Evolutionary conservation across 2,888 invertebrate genomes (phyloP), one percentile per base, ranked within the genome.

Genomic region (Myathropa florea): DNA sequence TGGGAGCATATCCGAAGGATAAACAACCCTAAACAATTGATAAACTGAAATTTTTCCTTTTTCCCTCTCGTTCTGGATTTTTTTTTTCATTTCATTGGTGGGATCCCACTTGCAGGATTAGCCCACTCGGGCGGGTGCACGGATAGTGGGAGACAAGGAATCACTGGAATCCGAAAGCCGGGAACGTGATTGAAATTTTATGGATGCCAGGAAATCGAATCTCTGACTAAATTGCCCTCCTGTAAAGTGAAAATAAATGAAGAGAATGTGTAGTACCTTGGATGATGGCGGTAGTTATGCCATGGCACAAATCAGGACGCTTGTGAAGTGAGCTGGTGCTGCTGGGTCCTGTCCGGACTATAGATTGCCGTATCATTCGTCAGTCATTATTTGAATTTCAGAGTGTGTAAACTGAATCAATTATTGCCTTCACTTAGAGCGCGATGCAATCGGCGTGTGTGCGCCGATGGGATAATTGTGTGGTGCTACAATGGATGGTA

Each of bases 161-260:
- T 80, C 55, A 55, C 65, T 46, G 75, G 55, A 76, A 61, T 75
- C 78, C 39, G 23, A 79, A 75, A 83, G 78, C 71, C 71, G 63
- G 76, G 53, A 76, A 84, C 84, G 80, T 84, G 84, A 84, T 84
- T 84, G 84, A 84, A 84, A 84, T 84, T 84, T 80, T 76, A 84
- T 84, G 65, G 76, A 83, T 75, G 71, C 67, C 71, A 64, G 71
- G 79, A 75, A 75, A 84, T 80, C 75, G 60, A 80, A 80, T 80
- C 65, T 75, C 71, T 59, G 65, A 79, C 30, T 46, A 46, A 76
- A 84, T 84, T 75, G 75, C 60, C 61, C 65, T 55, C 55, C 75
- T 75, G 65, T 78, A 78, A 55, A 77, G 61, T 67, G 71, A 67
- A 71, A 77, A 82, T 77, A 55, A 71, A 72, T 72, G 77, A 60